Evolutionary conservation across 1,140 invertebrate species (phyloP).

Genomic region (Araneus ventricosus): DNA sequence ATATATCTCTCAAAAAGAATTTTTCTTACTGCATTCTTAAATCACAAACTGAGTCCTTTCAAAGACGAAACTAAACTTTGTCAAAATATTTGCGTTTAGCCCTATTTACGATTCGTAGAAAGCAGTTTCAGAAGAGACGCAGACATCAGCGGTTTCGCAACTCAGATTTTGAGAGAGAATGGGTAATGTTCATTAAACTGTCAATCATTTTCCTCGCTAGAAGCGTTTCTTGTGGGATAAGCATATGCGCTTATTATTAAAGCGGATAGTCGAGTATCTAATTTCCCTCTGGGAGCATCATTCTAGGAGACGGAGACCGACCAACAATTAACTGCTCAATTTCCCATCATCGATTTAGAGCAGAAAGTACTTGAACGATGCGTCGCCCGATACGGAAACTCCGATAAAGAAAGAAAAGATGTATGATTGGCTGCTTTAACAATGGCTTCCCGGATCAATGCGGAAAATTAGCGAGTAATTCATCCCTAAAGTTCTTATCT

Average conservation of each 20-base stretch:
- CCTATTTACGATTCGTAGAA: background rate
- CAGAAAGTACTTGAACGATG: background rate
- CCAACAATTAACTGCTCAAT: conserved; percentile 19
- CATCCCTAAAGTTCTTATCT: background rate
- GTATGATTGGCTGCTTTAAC: background rate
- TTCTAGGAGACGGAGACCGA: background rate
- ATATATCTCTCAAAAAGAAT: too few species aligned
- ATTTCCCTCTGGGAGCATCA: conserved; percentile 16
- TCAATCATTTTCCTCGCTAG: background rate
- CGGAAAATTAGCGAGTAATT: background rate
- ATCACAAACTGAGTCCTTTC: too few species aligned
- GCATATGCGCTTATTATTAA: background rate
- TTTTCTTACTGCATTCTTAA: too few species aligned
- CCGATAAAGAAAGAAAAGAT: background rate
- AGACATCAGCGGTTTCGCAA: background rate
- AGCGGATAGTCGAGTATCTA: background rate
- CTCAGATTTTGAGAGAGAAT: background rate
- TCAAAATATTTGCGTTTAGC: background rate
- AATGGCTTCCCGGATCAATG: background rate
- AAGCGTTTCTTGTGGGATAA: background rate
- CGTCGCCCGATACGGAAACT: background rate
- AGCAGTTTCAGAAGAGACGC: background rate
- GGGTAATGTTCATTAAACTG: background rate
- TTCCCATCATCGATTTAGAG: background rate
- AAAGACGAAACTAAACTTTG: too few species aligned